phyloP scores from a whole-genome alignment of 2,888 invertebrate species.

The Dryocosmus kuriphilus region DNA sequence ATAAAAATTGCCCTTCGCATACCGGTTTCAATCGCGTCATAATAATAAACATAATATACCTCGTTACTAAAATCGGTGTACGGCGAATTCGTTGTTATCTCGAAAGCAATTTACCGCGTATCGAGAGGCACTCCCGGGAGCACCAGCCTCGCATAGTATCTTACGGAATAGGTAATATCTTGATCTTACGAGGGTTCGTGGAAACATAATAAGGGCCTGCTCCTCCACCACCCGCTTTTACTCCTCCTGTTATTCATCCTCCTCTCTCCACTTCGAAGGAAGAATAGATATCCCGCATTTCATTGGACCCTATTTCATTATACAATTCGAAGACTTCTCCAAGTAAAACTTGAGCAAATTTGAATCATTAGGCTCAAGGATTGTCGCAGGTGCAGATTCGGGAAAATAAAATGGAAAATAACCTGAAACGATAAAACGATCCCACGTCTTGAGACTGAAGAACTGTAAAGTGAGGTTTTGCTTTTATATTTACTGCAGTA shows the following conservation, averaged over 20 bases:
- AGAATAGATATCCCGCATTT: conserved; percentile 60
- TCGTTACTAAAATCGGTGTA: conserved; percentile 47
- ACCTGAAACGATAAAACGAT: conserved; percentile 65
- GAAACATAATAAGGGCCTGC: conserved; percentile 63
- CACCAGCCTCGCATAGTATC: conserved; percentile 50
- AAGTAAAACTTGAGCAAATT: conserved; percentile 26
- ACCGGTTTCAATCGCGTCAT: conserved; percentile 39
- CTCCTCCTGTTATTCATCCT: not conserved
- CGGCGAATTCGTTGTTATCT: conserved; percentile 55
- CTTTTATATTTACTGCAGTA: no score
- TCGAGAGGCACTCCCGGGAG: conserved; percentile 51
- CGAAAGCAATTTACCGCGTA: conserved; percentile 59
- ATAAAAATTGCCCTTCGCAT: conserved; percentile 9
- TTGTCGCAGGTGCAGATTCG: conserved; percentile 9
- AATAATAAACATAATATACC: conserved; percentile 47
- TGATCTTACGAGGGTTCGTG: conserved; percentile 58
- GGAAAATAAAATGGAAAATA: conserved; percentile 6
- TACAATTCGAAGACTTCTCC: conserved; percentile 42
- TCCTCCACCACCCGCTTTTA: conserved; percentile 43
- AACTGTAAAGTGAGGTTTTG: no score
- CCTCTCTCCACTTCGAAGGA: conserved; percentile 40
- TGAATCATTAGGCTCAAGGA: not conserved
- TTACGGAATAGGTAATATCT: conserved; percentile 58
- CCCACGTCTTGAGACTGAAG: conserved; percentile 62
- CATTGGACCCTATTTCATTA: conserved; percentile 66